Evolutionary conservation across 2,113 vertebrate species (phyloP), one percentile per base, ranked within the genome.

Genomic region (Myxocyprinus asiaticus): DNA sequence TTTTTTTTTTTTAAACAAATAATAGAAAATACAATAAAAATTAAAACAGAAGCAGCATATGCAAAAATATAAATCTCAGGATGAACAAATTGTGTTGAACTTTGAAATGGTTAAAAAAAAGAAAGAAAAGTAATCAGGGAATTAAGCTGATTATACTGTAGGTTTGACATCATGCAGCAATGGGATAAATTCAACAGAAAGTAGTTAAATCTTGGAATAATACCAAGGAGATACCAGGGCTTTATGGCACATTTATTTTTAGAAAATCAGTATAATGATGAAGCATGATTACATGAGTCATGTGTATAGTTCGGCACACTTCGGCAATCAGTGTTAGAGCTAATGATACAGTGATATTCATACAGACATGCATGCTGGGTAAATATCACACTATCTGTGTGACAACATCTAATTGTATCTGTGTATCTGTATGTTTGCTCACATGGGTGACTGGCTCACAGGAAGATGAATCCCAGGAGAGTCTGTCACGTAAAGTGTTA

Each of bases 401-500:
- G 22, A 53, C 76, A 79, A 65, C 50, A 59, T 44, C 66, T 70
- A 61, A 71, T 65, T 70, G 58, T 68, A 50, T 81, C 67, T 77
- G 47, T 63, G 63, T 69, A 62, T 14, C 42, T 77, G 58, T 64
- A 22, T 55, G 43, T 55, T 73, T 47, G 64, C 45, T 22, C 44
- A 64, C 33, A 55, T 53, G 59, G 55, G 64, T 59, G 76, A 73
- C 12, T 14, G 7, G 12, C 58, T 67, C 67, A 11, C 7, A 70
- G 10, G 9, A 61, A 48, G 47, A 65, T 66, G 50, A 75, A 78
- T 42, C 83, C 43, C 67, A 76, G 73, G 83, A 58, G 72, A 62
- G 44, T 67, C 33, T 69, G 58, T 79, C 17, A 48, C 58, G 55
- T 44, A 66, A 51, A 56, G 63, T 53, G 67, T 70, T 81, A 64